These are phyloP conservation scores for Neogobius melanostomus DNA, from an alignment of 2,113 vertebrate species.

Conservation along the genomic window DNA sequence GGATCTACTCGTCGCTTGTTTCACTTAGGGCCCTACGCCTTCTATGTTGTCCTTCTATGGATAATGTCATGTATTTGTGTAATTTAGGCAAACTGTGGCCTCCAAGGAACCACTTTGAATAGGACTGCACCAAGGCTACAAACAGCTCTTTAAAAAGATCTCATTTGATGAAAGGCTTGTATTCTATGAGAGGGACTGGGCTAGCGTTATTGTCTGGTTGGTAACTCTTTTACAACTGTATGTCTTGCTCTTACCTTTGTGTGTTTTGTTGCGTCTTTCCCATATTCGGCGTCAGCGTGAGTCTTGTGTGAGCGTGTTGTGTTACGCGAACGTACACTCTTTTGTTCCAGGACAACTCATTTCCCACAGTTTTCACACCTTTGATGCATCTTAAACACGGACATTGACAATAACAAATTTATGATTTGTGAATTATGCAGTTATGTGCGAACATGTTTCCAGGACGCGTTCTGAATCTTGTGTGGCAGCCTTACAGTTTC, in stretches of 20 bases:
- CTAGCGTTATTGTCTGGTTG: too few species aligned
- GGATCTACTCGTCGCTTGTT: too few species aligned
- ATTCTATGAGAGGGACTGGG: too few species aligned
- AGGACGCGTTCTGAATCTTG: slow-evolving; percentile 42
- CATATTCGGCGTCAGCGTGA: neutral
- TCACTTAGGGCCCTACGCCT: too few species aligned
- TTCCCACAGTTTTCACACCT: neutral
- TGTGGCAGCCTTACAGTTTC: slow-evolving; percentile 9
- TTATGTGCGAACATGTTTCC: slow-evolving; percentile 31
- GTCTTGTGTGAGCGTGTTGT: neutral
- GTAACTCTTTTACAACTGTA: too few species aligned
- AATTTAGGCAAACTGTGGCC: too few species aligned
- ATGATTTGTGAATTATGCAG: slow-evolving; percentile 29
- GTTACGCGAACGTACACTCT: neutral
- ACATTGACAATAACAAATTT: slow-evolving; percentile 3
- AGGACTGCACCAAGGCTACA: too few species aligned
- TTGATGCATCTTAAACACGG: slow-evolving; percentile 11
- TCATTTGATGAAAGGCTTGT: too few species aligned
- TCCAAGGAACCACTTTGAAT: too few species aligned
- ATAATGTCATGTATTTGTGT: too few species aligned
- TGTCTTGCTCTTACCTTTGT: neutral
- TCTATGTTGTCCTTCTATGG: too few species aligned
- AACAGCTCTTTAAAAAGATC: too few species aligned
- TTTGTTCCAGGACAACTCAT: neutral
- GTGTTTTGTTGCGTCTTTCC: neutral